Conservation (phyloP, 92 coral and sea anemone species). For the Palythoa grandis region DNA sequence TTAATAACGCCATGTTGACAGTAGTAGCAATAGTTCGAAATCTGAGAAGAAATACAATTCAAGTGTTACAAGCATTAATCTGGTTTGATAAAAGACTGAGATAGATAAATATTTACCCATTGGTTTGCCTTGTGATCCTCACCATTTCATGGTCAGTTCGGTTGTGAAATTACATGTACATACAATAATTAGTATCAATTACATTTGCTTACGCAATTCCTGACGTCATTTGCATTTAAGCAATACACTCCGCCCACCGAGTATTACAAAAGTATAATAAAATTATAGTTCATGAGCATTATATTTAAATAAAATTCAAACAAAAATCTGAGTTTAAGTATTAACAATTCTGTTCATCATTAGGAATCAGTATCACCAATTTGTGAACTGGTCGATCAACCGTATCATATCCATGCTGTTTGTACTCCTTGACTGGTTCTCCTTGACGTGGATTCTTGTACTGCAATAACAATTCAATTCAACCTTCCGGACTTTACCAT, state of each 20-base stretch:
- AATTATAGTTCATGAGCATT: no score
- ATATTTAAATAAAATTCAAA: not conserved
- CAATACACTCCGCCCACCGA: not conserved
- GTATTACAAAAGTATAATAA: not conserved
- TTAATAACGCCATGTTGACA: no score
- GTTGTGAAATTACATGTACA: not conserved
- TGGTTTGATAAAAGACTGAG: not conserved
- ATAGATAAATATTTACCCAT: not conserved
- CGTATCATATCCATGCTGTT: not conserved
- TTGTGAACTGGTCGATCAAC: not conserved
- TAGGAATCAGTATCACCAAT: not conserved
- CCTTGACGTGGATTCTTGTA: not conserved
- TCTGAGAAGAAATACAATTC: no score
- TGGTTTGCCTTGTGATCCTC: not conserved
- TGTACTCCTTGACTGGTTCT: not conserved
- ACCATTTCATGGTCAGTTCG: constrained; percentile 2
- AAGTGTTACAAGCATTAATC: not conserved
- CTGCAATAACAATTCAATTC: no score
- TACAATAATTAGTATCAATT: not conserved
- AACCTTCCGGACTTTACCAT: not conserved
- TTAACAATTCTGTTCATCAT: not conserved
- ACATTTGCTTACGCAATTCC: not conserved
- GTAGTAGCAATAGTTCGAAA: no score
- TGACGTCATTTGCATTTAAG: not conserved
- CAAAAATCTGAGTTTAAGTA: not conserved